Conservation (phyloP, 2,888 invertebrate species). For the Heteropelma amictum region DNA sequence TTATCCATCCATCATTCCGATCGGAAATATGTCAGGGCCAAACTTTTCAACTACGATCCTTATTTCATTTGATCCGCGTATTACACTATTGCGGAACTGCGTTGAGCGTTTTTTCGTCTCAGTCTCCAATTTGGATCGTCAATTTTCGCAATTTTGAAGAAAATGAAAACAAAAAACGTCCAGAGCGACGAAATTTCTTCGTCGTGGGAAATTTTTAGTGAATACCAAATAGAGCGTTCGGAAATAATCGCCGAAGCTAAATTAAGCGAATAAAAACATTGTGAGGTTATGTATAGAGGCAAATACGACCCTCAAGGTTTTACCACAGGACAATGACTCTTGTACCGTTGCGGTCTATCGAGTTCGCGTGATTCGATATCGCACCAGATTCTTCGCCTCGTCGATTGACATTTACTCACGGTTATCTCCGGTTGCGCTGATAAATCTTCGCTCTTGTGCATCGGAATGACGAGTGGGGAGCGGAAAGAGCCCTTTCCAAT, state of each 20-base stretch:
- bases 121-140: not conserved
- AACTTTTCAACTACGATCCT: no score
- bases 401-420: conserved; percentile 41
- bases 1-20: not conserved
- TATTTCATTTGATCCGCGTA: not conserved
- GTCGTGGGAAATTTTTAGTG: no score
- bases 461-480: not conserved
- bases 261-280: not conserved
- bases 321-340: conserved; percentile 49
- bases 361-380: conserved; percentile 34
- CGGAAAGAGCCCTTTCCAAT: conserved; percentile 9
- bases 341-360: conserved; percentile 12
- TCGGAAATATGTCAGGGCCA: conserved; percentile 10
- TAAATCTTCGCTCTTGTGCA: conserved; percentile 22
- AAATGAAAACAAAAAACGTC: not conserved
- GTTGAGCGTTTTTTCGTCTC: not conserved
- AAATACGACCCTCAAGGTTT: conserved; percentile 22
- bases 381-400: conserved; percentile 18
- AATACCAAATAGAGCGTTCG: not conserved
- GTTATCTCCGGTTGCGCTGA: conserved; percentile 40
- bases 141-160: not conserved
- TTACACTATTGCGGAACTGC: no score
- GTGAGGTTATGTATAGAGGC: not conserved
- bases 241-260: not conserved
- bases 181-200: no score